phyloP scores from a whole-genome alignment of 2,888 invertebrate genomes.

The Artemia sp. region DNA sequence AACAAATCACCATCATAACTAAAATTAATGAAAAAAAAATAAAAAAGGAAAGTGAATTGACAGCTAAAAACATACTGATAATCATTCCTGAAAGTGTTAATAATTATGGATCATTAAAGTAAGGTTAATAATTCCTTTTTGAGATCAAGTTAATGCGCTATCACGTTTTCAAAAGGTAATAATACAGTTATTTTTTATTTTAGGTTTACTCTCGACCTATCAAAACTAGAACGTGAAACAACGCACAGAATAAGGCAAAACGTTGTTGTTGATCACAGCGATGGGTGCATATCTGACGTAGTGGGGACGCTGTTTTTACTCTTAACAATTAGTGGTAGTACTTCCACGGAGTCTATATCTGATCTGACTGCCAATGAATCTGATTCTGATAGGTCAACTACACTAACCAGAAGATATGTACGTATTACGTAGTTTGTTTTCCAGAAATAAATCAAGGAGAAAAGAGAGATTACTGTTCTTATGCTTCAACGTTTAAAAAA shows the following conservation, averaged over 20 bases:
- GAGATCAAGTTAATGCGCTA: not conserved
- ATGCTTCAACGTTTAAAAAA: too few relatives aligned
- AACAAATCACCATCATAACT: too few relatives aligned
- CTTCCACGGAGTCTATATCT: slow-evolving; percentile 77
- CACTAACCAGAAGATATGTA: slow-evolving; percentile 27
- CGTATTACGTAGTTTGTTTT: not conserved
- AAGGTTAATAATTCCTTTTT: too few relatives aligned
- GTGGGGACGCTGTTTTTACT: slow-evolving; percentile 56
- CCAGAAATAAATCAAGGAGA: too few relatives aligned
- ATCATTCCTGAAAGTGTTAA: too few relatives aligned
- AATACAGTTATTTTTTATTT: slow-evolving; percentile 29
- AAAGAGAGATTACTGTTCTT: too few relatives aligned
- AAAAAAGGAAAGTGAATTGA: too few relatives aligned
- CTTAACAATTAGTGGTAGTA: slow-evolving; percentile 85
- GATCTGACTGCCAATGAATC: slow-evolving; percentile 71
- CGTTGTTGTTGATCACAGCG: slow-evolving; percentile 39
- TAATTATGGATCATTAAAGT: too few relatives aligned
- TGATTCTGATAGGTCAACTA: slow-evolving; percentile 49
- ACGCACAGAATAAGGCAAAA: slow-evolving; percentile 89
- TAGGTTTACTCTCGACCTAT: slow-evolving; percentile 69
- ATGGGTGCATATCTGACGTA: slow-evolving; percentile 5
- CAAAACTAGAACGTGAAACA: slow-evolving; percentile 62
- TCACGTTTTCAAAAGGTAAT: not conserved
- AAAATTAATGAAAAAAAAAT: too few relatives aligned
- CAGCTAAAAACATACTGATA: too few relatives aligned